Base-by-base conservation (phyloP, 2,113 vertebrate genomes). In the Benitochromis conjunctus region DNA sequence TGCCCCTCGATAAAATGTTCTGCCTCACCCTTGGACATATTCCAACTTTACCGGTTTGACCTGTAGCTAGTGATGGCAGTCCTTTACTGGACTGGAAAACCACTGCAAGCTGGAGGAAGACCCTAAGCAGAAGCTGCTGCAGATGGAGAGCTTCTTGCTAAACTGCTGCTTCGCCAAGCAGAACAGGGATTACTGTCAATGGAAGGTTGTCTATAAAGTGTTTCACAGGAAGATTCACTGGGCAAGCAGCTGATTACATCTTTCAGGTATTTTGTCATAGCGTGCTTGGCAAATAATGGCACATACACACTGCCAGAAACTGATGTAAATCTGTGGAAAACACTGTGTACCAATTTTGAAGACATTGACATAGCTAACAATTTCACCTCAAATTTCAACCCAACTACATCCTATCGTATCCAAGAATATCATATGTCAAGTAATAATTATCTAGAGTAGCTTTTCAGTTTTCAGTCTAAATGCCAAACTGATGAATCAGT, bases 381-480 rank as follows among this genome's bases (percentile, higher is more conserved):
- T 81, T 79, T 69, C 60, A 36, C 1, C 54, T 12, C 51, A 62
- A 86, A 84, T 82, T 54, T 24, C n/a, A 86, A 56, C 29, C 57
- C 66, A 82, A 58, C 74, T 85, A 86, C 66, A 55, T 18, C 2
- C 26, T 24, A 19, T 90, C 38, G 83, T 62, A 58, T 56, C 16
- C 80, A 84, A 88, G n/a, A 46, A 87, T 79, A 86, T 51, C 34
- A 79, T 48, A 36, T 34, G 82, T 84, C 19, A 80, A 80, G 8
- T 57, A 24, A 83, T 79, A 69, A 85, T 84, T 79, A 62, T 87
- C 82, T 57, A 84, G 19, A 82, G 69, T 0, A 55, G 86, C 34
- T 41, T 92, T 86, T 86, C 43, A 43, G 57, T 86, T 88, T 88
- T 86, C 79, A 90, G 80, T 92, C 83, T 86, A 83, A 81, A 86